phyloP scores from a whole-genome alignment of 2,888 invertebrate species.

The Sarcophaga variegata region DNA sequence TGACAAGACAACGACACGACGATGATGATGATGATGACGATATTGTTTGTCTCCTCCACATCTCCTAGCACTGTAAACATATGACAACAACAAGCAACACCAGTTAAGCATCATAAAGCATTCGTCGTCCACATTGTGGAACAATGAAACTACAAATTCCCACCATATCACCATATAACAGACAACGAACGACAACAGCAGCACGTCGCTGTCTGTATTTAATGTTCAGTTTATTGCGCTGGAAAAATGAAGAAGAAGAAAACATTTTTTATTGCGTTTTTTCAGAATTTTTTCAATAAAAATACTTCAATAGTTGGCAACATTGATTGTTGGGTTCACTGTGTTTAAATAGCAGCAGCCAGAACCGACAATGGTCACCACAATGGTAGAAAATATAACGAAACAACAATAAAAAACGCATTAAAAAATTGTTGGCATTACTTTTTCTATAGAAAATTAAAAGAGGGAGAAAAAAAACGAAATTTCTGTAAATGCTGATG shows the following conservation, averaged over 20 bases:
- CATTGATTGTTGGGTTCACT: neutral
- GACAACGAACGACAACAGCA: no score
- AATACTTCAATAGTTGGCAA: neutral
- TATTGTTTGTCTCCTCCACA: constrained; percentile 23
- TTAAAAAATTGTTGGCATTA: no score
- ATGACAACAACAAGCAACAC: constrained; percentile 22
- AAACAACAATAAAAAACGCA: no score
- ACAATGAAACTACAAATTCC: constrained; percentile 60
- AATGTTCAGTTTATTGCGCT: constrained; percentile 38
- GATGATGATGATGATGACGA: no score
- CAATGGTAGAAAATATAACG: neutral
- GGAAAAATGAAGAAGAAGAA: constrained; percentile 1
- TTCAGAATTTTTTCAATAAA: no score
- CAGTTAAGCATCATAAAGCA: no score
- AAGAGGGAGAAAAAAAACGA: neutral
- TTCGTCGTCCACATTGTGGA: neutral
- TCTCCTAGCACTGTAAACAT: constrained; percentile 7
- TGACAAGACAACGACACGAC: constrained; percentile 9
- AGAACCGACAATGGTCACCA: neutral
- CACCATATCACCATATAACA: neutral
- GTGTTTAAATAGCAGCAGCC: no score
- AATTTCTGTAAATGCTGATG: constrained; percentile 2
- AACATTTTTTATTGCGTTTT: neutral
- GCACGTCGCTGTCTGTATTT: constrained; percentile 37
- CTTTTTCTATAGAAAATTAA: no score